Percentiles rank a stretch among this genome's conserved stretches.
Conservation (phyloP, 2,113 vertebrate species). For the Lycaon pictus region DNA sequence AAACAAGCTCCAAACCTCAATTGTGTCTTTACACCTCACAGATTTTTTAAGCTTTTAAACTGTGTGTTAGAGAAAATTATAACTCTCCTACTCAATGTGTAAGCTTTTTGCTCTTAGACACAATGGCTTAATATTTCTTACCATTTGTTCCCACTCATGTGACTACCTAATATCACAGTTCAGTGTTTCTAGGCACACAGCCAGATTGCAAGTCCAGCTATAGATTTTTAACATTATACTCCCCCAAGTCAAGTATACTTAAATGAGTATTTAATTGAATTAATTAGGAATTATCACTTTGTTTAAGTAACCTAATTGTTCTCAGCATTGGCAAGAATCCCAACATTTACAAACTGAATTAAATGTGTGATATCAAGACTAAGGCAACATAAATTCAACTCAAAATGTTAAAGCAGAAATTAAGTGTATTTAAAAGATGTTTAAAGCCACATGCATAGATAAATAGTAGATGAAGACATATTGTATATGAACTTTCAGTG, state of each 20-base stretch:
- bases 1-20: not conserved
- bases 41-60: not conserved
- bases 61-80: not conserved
- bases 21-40: not conserved
- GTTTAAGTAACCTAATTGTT: slow-evolving; percentile 75
- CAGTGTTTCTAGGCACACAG: slow-evolving; percentile 43
- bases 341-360: slow-evolving; percentile 63
- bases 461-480: not conserved
- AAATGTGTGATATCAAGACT: slow-evolving; percentile 20
- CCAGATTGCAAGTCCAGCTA: slow-evolving; percentile 60
- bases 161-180: slow-evolving; percentile 56
- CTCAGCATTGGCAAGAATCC: slow-evolving; percentile 56
- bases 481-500: not conserved
- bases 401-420: slow-evolving; percentile 42
- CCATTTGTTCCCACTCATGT: not conserved
- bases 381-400: not conserved
- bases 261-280: slow-evolving; percentile 74
- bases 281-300: slow-evolving; percentile 73
- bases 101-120: not conserved
- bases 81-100: not conserved
- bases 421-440: not conserved
- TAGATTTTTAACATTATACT: slow-evolving; percentile 63
- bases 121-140: slow-evolving; percentile 32
- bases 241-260: slow-evolving; percentile 43
- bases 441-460: not conserved